Base-by-base conservation (phyloP, 2,113 vertebrate species). In the Eudorcas thomsonii region DNA sequence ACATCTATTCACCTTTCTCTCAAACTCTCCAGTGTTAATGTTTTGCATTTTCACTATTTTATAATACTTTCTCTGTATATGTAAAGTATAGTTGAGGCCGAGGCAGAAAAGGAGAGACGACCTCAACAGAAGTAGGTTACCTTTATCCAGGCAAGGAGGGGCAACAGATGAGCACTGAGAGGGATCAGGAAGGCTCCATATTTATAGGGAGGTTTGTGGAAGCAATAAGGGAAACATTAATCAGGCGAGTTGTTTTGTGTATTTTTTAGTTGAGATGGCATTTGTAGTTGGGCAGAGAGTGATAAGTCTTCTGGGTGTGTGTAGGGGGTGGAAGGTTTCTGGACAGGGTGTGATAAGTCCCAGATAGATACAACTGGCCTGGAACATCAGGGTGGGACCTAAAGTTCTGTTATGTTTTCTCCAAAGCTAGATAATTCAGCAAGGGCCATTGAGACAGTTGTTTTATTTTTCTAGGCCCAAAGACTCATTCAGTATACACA, bases 191-290 rank as follows among this genome's bases (percentile, higher is more conserved):
- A 67, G 64, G 33, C 33, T n/a, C 16, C 33, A 67, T 19, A 67
- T 19, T 19, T n/a, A 67, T 67, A 67, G 64, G 64, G 64, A 67
- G 16, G 8, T 67, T n/a, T 67, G 7, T n/a, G 8, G 16, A n/a
- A 67, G 16, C 64, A 67, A n/a, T 67, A n/a, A 67, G 33, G 8
- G 16, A n/a, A 67, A 67, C 2, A 8, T 67, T n/a, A 67, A 19
- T n/a, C 33, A n/a, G 33, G 33, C 0, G 0, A n/a, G 33, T 5
- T 67, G 33, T 19, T 67, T n/a, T 19, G 33, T 16, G 4, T 67
- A n/a, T n/a, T 67, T 33, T 67, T 67, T 67, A 67, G 16, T n/a
- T n/a, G 64, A 19, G 3, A 67, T 67, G 33, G 64, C 64, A 67
- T n/a, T 67, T n/a, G 8, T 19, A n/a, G 64, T n/a, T 67, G 33